phyloP scores from a whole-genome alignment of 1,140 invertebrate species.

The Akabosia matsudoensis region DNA sequence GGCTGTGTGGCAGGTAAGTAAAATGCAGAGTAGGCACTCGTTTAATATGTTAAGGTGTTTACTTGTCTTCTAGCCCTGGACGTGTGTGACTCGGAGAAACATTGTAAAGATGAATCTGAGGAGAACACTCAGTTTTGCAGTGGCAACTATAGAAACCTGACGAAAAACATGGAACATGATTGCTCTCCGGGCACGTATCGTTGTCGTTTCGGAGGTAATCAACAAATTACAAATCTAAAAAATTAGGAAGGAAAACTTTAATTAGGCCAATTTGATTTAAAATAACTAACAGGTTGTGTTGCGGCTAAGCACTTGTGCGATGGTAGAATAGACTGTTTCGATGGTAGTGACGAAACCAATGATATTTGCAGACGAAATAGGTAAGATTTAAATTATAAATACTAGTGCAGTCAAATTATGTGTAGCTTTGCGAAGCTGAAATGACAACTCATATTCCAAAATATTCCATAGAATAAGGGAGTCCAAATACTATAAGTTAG shows the following conservation, averaged over 20 bases:
- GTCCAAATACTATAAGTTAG: no score
- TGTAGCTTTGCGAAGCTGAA: no score
- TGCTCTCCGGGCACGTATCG: slow-evolving; percentile 39
- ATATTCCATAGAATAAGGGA: no score
- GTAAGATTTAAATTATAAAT: no score
- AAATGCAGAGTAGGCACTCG: no score
- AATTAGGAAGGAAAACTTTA: not conserved
- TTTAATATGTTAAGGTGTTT: no score
- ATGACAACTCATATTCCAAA: no score
- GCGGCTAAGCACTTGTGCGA: slow-evolving; percentile 34
- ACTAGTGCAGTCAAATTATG: no score
- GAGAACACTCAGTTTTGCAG: slow-evolving; percentile 35
- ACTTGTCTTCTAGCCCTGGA: slow-evolving; percentile 35
- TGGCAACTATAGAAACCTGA: slow-evolving; percentile 32
- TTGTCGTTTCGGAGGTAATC: slow-evolving; percentile 40
- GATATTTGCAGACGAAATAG: slow-evolving; percentile 37
- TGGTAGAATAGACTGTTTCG: slow-evolving; percentile 32
- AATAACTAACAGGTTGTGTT: not conserved
- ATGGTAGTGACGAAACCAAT: slow-evolving; percentile 35
- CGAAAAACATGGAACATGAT: slow-evolving; percentile 25
- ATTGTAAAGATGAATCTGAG: slow-evolving; percentile 38
- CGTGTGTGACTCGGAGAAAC: slow-evolving; percentile 34
- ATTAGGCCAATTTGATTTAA: not conserved
- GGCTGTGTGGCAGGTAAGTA: slow-evolving; percentile 26
- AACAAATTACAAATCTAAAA: no score